Base-by-base conservation (phyloP, 2,113 vertebrate genomes). In the Microtus montanus region DNA sequence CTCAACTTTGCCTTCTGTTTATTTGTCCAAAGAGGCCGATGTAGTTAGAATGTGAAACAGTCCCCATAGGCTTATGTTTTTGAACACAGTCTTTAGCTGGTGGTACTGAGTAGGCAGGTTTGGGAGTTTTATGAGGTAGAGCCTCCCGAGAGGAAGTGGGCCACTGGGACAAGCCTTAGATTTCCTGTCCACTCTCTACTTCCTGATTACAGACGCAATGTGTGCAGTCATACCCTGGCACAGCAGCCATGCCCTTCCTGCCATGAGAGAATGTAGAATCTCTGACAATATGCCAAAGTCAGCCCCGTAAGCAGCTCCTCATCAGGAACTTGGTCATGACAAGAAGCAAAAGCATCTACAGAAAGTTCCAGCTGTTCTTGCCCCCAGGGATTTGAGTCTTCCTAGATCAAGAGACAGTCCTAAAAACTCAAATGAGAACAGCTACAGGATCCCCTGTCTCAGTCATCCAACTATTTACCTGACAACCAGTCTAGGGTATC, bases 1-100 rank as follows among this genome's bases (percentile, higher is more conserved):
- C 35, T 88, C 35, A 91, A 85, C n/a, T 24, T 85, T 91, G 87
- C 78, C 64, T 94, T 96, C 19, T 54, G 20, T 49, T 86, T 89
- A 52, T 83, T 89, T 85, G 38, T 85, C 17, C 28, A 47, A 47
- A 28, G 9, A 47, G 17, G 28, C 26, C 66, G 41, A 30, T 47
- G 17, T 47, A 44, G 82, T 44, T 33, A 44, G 63, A 66, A 85
- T 66, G 83, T 66, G 41, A 66, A 85, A 66, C 47, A 28, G 19
- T 41, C 38, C 61, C 61, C 82, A 66, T 2, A 49, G 64, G 17
- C 7, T 70, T 49, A 24, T 86, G 64, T 4, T 35, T 70, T 70
- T 87, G 44, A 87, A 52, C 44, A 35, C 35, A 24, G 30, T 3
- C 33, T 49, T 30, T 19, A 87, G 64, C 66, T 35, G 11, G 19